phyloP scores from a whole-genome alignment of 2,888 invertebrate genomes.

The Idaea dimidiata region DNA sequence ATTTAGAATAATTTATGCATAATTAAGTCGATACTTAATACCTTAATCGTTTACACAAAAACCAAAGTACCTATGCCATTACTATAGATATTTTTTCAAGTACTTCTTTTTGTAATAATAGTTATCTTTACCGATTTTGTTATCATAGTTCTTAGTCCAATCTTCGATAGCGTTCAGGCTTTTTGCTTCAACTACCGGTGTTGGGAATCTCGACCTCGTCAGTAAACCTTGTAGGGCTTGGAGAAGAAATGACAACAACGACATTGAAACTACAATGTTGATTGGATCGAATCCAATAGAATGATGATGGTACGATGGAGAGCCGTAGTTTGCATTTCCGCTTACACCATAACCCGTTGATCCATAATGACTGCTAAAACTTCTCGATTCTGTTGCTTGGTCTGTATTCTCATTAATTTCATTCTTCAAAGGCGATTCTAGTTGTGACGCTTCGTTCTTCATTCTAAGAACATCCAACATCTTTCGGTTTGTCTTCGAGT shows the following conservation, averaged over 20 bases:
- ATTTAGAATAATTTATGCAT: neutral
- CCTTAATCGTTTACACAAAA: too few relatives aligned
- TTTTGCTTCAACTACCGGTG: constrained; percentile 65
- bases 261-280: constrained; percentile 73
- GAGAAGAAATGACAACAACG: constrained; percentile 67
- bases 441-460: constrained; percentile 40
- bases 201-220: constrained; percentile 57
- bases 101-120: constrained; percentile 55
- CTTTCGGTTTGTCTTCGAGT: constrained; percentile 21
- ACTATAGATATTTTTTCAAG: constrained; percentile 26
- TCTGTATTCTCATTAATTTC: constrained; percentile 33
- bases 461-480: constrained; percentile 9
- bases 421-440: constrained; percentile 55
- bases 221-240: constrained; percentile 72
- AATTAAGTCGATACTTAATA: neutral
- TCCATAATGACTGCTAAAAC: constrained; percentile 55
- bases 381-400: constrained; percentile 44
- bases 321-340: constrained; percentile 52
- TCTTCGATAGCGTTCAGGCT: constrained; percentile 45
- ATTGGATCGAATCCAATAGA: constrained; percentile 77
- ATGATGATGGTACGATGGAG: constrained; percentile 68
- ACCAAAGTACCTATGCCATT: neutral
- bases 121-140: constrained; percentile 42
- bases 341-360: constrained; percentile 60
- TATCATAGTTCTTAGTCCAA: constrained; percentile 53